Base-by-base conservation (phyloP, 1,140 invertebrate species). In the Meteorus sp. region DNA sequence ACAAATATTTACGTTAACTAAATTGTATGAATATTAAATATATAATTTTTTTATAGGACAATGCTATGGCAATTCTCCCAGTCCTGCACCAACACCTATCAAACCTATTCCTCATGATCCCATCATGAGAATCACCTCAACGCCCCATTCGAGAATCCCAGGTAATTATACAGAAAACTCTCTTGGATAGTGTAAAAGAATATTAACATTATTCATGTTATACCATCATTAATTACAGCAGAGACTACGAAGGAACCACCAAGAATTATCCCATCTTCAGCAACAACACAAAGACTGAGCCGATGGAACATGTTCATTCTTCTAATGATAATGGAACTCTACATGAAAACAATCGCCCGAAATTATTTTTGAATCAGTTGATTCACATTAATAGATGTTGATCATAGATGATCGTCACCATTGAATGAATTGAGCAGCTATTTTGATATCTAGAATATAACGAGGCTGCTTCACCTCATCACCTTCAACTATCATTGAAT, bases 1-100 rank as follows among this genome's bases (percentile, higher is more conserved):
- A 25, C 17, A 15, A 1, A 41, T 33, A 23, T 48, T 51, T 45
- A 19, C 43, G 48, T 53, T 57, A 50, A 35, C 51, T 44, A 54
- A 50, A 33, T 27, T 59, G 45, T 19, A 19, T 27, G 41, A 50
- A 43, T 43, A 37, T 41, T 39, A 29, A 58, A 29, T 25, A 59
- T n/a, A 33, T 57, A 20, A 57, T 59, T 41, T 45, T 51, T 31
- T 62, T 66, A n/a, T 37, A 79, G 77, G 77, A 45, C 76, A 78
- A 50, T 79, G 77, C 69, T 78, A 78, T 45, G 76, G 75, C n/a
- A 77, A 77, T 61, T 78, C 74, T 8, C 72, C 77, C 35, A 79
- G 77, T 69, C 76, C 77, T 31, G 77, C 76, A 0, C 77, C 77
- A 35, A 77, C 75, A 25, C 72, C 73, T 33, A 65, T 73, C n/a